phyloP scores from a whole-genome alignment of 2,113 vertebrate species.

The Panurus biarmicus region DNA sequence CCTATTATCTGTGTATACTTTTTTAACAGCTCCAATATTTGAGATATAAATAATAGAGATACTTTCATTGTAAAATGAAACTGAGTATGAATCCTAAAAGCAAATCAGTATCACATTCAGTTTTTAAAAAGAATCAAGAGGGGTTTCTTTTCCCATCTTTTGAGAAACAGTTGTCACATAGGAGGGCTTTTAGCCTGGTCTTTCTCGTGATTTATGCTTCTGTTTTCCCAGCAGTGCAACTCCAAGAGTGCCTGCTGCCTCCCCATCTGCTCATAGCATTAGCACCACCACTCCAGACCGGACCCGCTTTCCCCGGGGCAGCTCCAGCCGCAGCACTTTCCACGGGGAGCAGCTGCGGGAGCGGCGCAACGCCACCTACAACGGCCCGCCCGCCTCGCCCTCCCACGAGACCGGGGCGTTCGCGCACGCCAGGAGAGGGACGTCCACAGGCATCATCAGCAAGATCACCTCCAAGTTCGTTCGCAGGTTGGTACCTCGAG shows the following conservation, averaged over 20 bases:
- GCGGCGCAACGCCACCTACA: slow-evolving; percentile 91
- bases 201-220: not conserved
- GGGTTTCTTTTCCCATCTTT: not conserved
- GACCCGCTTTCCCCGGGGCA: slow-evolving; percentile 93
- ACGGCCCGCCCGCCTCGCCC: slow-evolving; percentile 91
- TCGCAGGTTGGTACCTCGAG: slow-evolving; percentile 83
- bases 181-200: not conserved
- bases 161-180: not conserved
- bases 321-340: slow-evolving; percentile 95
- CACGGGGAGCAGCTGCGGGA: slow-evolving; percentile 95
- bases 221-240: slow-evolving; percentile 71
- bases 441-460: slow-evolving; percentile 92
- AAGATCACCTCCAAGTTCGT: slow-evolving; percentile 97
- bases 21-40: not conserved
- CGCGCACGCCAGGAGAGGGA: slow-evolving; percentile 86
- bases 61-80: not conserved
- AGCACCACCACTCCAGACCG: slow-evolving; percentile 87
- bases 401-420: slow-evolving; percentile 89
- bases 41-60: not conserved
- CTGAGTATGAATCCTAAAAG: not conserved
- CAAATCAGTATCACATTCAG: not conserved
- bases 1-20: not conserved
- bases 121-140: rapidly evolving
- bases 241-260: slow-evolving; percentile 85
- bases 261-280: slow-evolving; percentile 93